Percentiles rank a stretch among this genome's conserved stretches.
phyloP scores from a whole-genome alignment of 1,140 invertebrate genomes.

The Achatina immaculata region DNA sequence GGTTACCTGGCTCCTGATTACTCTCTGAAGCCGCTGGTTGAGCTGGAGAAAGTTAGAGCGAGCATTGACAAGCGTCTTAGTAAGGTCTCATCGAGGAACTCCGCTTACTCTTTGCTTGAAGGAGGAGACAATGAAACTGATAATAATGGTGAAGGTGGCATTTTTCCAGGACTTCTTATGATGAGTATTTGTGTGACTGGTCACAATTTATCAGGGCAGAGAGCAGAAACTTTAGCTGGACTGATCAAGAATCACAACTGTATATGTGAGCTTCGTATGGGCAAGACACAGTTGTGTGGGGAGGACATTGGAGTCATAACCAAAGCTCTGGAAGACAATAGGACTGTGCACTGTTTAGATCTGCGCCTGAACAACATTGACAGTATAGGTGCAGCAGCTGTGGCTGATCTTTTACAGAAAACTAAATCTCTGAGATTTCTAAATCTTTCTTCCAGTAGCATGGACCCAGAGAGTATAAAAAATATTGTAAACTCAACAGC shows the following conservation, averaged over 20 bases:
- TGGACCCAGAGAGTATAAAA: slow-evolving; percentile 55
- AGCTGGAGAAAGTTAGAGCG: slow-evolving; percentile 57
- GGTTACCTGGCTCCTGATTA: slow-evolving; percentile 58
- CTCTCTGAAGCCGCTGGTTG: slow-evolving; percentile 58
- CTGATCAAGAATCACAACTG: slow-evolving; percentile 55
- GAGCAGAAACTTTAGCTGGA: slow-evolving; percentile 51
- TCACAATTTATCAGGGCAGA: slow-evolving; percentile 52
- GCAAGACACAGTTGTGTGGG: slow-evolving; percentile 61
- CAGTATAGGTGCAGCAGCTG: slow-evolving; percentile 52
- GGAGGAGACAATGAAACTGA: slow-evolving; percentile 8
- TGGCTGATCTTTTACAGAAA: slow-evolving; percentile 54
- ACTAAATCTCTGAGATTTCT: slow-evolving; percentile 57
- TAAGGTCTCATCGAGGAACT: slow-evolving; percentile 54
- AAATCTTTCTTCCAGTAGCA: slow-evolving; percentile 64
- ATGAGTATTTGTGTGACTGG: slow-evolving; percentile 62
- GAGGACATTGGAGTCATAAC: slow-evolving; percentile 55
- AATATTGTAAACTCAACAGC: slow-evolving; percentile 51
- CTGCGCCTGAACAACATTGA: slow-evolving; percentile 63
- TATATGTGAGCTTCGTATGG: slow-evolving; percentile 60
- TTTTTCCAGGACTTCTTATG: slow-evolving; percentile 52
- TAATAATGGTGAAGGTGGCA: slow-evolving; percentile 38
- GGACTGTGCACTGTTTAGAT: slow-evolving; percentile 56
- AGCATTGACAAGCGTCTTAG: slow-evolving; percentile 50
- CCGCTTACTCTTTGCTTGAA: slow-evolving; percentile 47
- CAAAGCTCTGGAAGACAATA: slow-evolving; percentile 49